Conservation (phyloP, 2,797 vertebrate genomes). For the Peromyscus eremicus region DNA sequence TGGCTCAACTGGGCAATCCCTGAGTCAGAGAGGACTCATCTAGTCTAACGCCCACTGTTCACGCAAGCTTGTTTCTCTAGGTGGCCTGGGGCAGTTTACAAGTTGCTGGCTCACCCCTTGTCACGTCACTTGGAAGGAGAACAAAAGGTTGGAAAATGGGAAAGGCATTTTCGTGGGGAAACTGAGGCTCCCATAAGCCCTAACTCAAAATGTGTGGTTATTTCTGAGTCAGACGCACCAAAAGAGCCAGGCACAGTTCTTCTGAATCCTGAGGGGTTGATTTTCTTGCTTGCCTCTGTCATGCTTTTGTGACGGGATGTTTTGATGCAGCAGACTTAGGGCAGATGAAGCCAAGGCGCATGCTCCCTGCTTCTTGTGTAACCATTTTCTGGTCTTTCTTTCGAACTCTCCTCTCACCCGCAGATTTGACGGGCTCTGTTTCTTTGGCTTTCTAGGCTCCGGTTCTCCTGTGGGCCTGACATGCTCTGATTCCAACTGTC, state of each 20-base stretch:
- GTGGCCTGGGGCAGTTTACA: not conserved
- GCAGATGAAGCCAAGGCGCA: not conserved
- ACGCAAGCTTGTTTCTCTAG: not conserved
- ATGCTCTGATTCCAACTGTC: not conserved
- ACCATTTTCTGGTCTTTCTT: not conserved
- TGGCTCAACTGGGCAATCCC: not conserved
- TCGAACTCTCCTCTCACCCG: not conserved
- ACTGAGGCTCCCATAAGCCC: constrained; percentile 44
- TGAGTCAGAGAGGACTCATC: constrained; percentile 67
- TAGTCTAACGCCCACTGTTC: not conserved
- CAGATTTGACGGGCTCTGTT: not conserved
- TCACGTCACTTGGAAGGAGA: not conserved
- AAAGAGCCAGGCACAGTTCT: not conserved
- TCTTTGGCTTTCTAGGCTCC: not conserved
- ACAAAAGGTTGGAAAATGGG: not conserved
- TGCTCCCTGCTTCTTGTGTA: not conserved
- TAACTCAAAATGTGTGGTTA: not conserved
- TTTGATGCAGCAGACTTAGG: not conserved
- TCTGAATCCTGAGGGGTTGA: not conserved
- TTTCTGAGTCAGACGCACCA: constrained; percentile 15
- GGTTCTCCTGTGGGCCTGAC: not conserved
- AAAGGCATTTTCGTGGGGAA: not conserved
- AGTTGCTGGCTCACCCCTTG: constrained; percentile 5
- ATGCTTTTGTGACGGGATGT: not conserved
- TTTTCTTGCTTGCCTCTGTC: not conserved